Percentiles rank a stretch among this genome's conserved stretches.
Evolutionary conservation across 2,113 vertebrate species (phyloP).

Genomic region (Larimichthys crocea): DNA sequence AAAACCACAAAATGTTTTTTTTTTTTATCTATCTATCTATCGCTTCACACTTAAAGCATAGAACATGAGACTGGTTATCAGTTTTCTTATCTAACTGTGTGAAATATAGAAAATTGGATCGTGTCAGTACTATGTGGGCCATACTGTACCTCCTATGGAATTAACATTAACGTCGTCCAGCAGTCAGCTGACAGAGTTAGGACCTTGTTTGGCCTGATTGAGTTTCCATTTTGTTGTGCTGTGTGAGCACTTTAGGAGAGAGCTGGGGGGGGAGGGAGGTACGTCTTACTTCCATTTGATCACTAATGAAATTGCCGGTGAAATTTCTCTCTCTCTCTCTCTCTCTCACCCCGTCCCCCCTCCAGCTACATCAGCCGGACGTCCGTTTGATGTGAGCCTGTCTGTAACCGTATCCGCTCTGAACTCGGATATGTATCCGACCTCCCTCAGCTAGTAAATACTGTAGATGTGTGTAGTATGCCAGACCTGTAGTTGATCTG

Average conservation of each 20-base stretch:
- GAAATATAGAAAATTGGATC: too few relatives aligned
- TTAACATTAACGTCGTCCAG: not conserved
- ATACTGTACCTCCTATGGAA: not conserved
- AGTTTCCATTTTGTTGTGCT: conserved; percentile 62
- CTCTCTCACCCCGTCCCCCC: conserved; percentile 1
- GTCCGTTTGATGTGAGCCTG: conserved; percentile 67
- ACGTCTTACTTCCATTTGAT: conserved; percentile 65
- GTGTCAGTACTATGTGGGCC: not conserved
- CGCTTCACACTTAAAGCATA: too few relatives aligned
- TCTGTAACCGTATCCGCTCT: conserved; percentile 77
- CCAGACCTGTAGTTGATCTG: not conserved
- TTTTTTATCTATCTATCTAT: too few relatives aligned
- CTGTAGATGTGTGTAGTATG: conserved; percentile 11
- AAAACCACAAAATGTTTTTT: not conserved
- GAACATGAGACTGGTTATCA: too few relatives aligned
- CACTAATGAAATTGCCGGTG: conserved; percentile 80
- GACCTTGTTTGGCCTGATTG: conserved; percentile 41
- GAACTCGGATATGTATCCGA: conserved; percentile 37
- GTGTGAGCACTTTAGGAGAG: conserved; percentile 44
- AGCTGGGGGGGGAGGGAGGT: conserved; percentile 3
- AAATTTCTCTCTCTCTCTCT: conserved; percentile 64
- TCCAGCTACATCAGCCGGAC: conserved; percentile 62
- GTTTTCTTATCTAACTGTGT: too few relatives aligned
- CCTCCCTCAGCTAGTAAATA: conserved; percentile 43
- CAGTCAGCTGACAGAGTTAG: conserved; percentile 31